A percentile compares a stretch with the other conserved stretches of the same genome.
Evolutionary conservation across 2,888 invertebrate species (phyloP).

Genomic region (Conus canariensis): DNA sequence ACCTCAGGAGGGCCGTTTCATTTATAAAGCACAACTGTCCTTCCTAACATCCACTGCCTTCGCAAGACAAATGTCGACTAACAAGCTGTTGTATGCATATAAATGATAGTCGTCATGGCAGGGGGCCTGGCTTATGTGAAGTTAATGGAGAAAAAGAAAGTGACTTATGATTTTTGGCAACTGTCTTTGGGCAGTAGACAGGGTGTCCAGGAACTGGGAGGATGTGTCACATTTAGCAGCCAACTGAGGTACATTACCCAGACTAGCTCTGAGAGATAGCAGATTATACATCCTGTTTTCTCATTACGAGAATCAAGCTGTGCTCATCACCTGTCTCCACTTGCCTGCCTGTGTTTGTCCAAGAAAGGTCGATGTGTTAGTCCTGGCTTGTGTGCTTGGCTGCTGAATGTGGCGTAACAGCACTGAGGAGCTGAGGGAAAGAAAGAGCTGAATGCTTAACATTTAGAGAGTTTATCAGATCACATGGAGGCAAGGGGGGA

Average conservation of each 20-base stretch:
- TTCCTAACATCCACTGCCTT: not conserved
- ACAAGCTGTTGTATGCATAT: not conserved
- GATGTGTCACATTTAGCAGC: not conserved
- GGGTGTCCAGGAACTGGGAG: too few species aligned
- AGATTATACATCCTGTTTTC: not conserved
- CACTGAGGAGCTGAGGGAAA: not conserved
- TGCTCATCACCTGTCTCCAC: not conserved
- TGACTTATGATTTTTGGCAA: constrained; percentile 28
- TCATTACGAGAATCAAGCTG: not conserved
- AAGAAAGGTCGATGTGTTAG: too few species aligned
- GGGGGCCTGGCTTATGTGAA: not conserved
- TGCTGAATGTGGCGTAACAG: not conserved
- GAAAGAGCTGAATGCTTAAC: not conserved
- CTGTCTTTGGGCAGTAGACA: not conserved
- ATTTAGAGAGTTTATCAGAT: not conserved
- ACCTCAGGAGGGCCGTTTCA: too few species aligned
- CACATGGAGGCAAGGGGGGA: not conserved
- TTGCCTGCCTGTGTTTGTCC: not conserved
- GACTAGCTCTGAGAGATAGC: not conserved
- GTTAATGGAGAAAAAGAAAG: not conserved
- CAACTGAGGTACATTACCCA: not conserved
- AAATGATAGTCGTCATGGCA: not conserved
- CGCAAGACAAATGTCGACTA: too few species aligned
- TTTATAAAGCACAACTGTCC: too few species aligned
- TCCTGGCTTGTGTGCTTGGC: not conserved